phyloP scores from a whole-genome alignment of 2,888 invertebrate species.

The Elegia similella region DNA sequence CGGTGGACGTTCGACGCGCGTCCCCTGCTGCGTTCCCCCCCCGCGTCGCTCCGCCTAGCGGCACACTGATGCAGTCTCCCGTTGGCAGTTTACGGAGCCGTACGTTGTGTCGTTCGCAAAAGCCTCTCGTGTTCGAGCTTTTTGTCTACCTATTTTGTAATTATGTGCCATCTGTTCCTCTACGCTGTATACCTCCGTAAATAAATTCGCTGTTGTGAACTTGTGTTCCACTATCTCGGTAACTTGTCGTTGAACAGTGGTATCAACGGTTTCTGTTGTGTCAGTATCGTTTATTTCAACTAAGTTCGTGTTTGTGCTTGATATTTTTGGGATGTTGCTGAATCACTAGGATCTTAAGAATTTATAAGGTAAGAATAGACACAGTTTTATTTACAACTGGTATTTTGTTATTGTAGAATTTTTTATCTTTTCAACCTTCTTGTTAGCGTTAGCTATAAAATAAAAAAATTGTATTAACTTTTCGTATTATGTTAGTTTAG shows the following conservation, averaged over 20 bases:
- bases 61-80: conserved; percentile 68
- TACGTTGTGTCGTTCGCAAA: conserved; percentile 42
- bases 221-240: conserved; percentile 41
- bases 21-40: conserved; percentile 57
- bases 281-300: conserved; percentile 55
- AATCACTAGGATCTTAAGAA: conserved; percentile 54
- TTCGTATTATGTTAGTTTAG: background rate
- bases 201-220: conserved; percentile 40
- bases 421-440: no score
- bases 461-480: no score
- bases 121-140: conserved; percentile 72
- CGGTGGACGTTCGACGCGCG: conserved; percentile 50
- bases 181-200: conserved; percentile 35
- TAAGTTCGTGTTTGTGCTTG: conserved; percentile 64
- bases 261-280: conserved; percentile 59
- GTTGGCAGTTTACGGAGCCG: conserved; percentile 38
- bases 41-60: conserved; percentile 42
- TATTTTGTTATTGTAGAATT: no score
- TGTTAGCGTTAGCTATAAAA: no score
- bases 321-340: conserved; percentile 58
- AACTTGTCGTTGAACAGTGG: conserved; percentile 42
- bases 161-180: conserved; percentile 52
- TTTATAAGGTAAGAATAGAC: conserved; percentile 46
- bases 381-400: no score
- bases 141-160: conserved; percentile 56